Percentiles rank a stretch among this genome's conserved stretches.
phyloP scores from a whole-genome alignment of 2,113 vertebrate genomes.

The Tragelaphus imberbis region DNA sequence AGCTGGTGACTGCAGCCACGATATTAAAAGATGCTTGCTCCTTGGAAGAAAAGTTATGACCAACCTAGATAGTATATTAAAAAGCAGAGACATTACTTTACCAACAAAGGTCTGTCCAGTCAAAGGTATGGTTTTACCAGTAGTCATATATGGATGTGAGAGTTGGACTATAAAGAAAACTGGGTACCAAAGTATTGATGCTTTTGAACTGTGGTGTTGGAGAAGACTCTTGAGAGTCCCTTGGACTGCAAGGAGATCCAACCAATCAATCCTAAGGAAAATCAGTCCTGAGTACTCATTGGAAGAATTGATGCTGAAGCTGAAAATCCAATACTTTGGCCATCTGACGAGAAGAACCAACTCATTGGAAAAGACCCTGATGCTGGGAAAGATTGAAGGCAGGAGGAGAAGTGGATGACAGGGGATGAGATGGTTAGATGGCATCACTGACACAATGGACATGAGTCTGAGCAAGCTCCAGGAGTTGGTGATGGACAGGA shows the following conservation, averaged over 20 bases:
- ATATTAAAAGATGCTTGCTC: neutral
- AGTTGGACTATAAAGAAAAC: neutral
- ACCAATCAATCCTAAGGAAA: neutral
- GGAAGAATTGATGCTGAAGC: neutral
- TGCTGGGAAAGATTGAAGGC: neutral
- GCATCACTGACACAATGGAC: neutral
- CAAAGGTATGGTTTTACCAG: neutral
- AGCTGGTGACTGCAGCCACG: neutral
- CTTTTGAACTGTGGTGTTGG: neutral
- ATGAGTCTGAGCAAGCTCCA: neutral
- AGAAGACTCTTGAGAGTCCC: neutral
- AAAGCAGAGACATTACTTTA: neutral
- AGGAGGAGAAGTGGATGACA: neutral
- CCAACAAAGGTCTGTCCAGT: neutral
- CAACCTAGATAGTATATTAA: neutral
- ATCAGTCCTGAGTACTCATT: neutral
- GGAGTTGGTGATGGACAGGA: neutral
- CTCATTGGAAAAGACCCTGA: neutral
- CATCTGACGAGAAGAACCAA: neutral
- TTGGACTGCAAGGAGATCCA: neutral
- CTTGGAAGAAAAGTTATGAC: neutral
- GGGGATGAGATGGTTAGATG: neutral
- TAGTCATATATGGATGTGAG: neutral
- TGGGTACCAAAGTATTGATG: neutral
- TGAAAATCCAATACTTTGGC: neutral